These are phyloP conservation scores for Orientallactaga bullata DNA, from an alignment of 2,113 vertebrate genomes.

Conservation along the genomic window DNA sequence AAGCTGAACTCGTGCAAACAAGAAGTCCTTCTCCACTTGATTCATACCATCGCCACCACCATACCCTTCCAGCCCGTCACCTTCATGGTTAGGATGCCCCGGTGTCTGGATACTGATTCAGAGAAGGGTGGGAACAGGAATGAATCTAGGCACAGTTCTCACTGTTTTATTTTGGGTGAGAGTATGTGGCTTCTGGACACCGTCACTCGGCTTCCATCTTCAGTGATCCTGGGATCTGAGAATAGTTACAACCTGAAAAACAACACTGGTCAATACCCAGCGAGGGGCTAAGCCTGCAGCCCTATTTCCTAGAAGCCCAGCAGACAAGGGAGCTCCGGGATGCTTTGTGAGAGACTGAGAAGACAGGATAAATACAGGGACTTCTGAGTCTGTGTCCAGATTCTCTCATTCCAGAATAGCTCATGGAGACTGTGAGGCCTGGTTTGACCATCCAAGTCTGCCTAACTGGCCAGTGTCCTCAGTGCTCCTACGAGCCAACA, in stretches of 20 bases:
- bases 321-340: background rate
- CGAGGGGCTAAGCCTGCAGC: background rate
- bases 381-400: background rate
- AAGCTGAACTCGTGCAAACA: background rate
- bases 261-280: background rate
- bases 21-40: background rate
- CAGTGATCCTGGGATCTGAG: background rate
- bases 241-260: background rate
- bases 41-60: background rate
- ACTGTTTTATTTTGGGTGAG: background rate
- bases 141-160: background rate
- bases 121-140: background rate
- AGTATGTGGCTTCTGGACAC: background rate
- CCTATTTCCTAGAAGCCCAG: background rate
- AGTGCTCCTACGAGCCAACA: background rate
- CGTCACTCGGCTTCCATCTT: background rate
- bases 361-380: accelerated
- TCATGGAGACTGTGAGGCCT: background rate
- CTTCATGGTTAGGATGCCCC: background rate
- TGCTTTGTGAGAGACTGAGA: background rate
- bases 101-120: background rate
- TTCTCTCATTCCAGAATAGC: background rate
- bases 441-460: background rate
- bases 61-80: background rate
- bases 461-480: background rate